Base-by-base conservation (phyloP, 2,888 invertebrate genomes). In the Electrophaes corylata region DNA sequence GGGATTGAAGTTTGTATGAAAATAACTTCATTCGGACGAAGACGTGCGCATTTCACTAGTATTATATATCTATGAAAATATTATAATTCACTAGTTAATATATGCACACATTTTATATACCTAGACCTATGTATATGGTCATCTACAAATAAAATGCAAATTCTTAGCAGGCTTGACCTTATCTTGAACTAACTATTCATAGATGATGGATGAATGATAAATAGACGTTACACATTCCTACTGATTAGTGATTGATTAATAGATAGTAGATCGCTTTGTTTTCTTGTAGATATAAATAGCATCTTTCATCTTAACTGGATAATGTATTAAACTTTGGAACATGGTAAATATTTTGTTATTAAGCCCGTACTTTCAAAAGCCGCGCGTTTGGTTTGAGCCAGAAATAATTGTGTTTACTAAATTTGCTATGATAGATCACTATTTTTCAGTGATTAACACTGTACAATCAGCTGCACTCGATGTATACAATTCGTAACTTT, bases 241-340 rank as follows among this genome's bases (percentile, higher is more conserved):
- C 8, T 20, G 50, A 55, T 60, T 55, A 55, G 46, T 55, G 55
- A 60, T 51, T 59, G 50, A 55, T 59, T 31, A 59, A 35, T 43
- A 53, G 45, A 49, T 46, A 54, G 48, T 37, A 55, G 37, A 41
- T 26, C 4, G 10, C 50, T 54, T 55, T 48, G 33, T 23, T 50
- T 50, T 45, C 16, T 18, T 50, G 29, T n/a, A 14, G 16, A n/a
- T 31, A 45, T 45, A 23, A 29, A 29, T 40, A 29, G 18, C 19
- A 29, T 46, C 33, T 23, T 48, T 44, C 44, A 45, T 43, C 35
- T 40, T 54, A 37, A 20, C 31, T 46, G 12, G 23, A 2, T 20
- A 23, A 26, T 43, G 8, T 23, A 16, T 43, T 26, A 14, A 26
- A 43, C 43, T 43, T 43, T 43, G n/a, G 12, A 23, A 12, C 2